These are phyloP conservation scores for Dendrocincla tyrannina DNA, from an alignment of 2,797 vertebrate genomes.

Conservation along the genomic window DNA sequence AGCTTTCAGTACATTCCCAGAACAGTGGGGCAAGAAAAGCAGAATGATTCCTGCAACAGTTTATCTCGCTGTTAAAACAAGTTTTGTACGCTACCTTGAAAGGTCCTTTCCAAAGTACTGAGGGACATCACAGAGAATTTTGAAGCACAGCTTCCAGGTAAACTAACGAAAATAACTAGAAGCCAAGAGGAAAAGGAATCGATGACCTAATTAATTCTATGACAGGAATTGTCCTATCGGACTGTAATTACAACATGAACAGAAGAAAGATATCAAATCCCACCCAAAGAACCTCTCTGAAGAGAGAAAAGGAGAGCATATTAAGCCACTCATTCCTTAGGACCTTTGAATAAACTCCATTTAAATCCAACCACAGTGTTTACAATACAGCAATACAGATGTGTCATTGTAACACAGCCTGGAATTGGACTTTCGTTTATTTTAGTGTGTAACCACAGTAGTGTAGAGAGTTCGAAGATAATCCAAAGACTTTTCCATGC, in stretches of 20 bases:
- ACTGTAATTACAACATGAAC: not conserved
- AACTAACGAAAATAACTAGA: not conserved
- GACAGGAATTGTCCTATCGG: not conserved
- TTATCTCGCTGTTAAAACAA: not conserved
- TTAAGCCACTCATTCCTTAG: not conserved
- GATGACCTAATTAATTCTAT: not conserved
- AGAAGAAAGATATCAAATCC: not conserved
- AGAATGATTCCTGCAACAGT: not conserved
- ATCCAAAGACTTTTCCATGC: not conserved
- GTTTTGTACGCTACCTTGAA: not conserved
- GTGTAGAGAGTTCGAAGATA: not conserved
- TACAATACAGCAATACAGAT: accelerated
- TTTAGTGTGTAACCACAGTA: not conserved
- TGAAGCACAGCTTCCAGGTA: not conserved
- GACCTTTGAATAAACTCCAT: not conserved
- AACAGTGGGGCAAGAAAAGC: not conserved
- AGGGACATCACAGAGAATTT: not conserved
- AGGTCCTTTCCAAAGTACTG: not conserved
- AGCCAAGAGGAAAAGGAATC: not conserved
- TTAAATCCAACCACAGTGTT: not conserved
- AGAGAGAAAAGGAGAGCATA: not conserved
- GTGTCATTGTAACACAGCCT: not conserved
- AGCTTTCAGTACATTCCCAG: not conserved
- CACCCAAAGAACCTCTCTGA: not conserved
- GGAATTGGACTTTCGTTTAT: not conserved